phyloP scores from a whole-genome alignment of 2,113 vertebrate species.

The Hippopotamus amphibius region DNA sequence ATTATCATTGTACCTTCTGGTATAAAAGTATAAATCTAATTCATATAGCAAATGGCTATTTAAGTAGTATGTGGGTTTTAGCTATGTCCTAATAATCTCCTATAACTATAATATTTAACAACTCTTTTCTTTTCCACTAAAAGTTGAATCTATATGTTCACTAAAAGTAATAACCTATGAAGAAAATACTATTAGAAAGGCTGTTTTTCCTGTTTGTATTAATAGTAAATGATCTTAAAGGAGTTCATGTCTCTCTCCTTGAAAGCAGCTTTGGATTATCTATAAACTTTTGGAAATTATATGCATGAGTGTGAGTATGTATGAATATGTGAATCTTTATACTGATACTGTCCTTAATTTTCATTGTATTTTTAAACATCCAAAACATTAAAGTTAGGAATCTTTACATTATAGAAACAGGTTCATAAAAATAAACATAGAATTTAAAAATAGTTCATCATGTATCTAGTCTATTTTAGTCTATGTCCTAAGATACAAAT shows the following conservation, averaged over 20 bases:
- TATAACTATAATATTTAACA: neutral
- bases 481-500: neutral
- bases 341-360: neutral
- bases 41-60: neutral
- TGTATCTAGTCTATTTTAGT: neutral
- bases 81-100: neutral
- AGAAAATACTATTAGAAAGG: neutral
- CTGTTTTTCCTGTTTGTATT: neutral
- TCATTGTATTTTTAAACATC: neutral
- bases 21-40: neutral
- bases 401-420: neutral
- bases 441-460: neutral
- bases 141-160: neutral
- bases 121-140: neutral
- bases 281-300: neutral
- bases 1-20: neutral
- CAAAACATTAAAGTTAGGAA: neutral
- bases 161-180: too few relatives aligned
- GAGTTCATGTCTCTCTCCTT: neutral
- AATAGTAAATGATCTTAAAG: neutral
- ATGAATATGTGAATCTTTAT: neutral
- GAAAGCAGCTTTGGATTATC: neutral
- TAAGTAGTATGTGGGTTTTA: neutral
- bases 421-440: neutral
- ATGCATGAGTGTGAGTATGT: neutral